Percentiles rank a stretch among this genome's conserved stretches.
phyloP scores from a whole-genome alignment of 2,888 invertebrate genomes.

The Orchesellides sinensis region DNA sequence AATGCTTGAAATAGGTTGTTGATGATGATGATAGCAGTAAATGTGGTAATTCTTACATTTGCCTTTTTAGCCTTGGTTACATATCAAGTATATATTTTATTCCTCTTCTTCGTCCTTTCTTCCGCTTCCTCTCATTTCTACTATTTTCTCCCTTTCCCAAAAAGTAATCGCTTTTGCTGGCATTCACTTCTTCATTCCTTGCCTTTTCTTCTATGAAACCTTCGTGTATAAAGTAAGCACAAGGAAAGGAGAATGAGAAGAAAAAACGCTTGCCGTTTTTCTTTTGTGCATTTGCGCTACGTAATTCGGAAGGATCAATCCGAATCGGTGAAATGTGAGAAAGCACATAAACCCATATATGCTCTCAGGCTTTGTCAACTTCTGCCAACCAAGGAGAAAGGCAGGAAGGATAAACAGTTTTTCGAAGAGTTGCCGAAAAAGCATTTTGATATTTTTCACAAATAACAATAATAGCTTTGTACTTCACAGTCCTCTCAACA shows the following conservation, averaged over 20 bases:
- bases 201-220: slow-evolving; percentile 5
- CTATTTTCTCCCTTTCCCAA: neutral
- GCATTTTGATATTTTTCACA: too few species aligned
- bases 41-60: slow-evolving; percentile 27
- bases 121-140: slow-evolving; percentile 19
- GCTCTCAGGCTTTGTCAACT: slow-evolving; percentile 22
- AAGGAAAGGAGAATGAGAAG: slow-evolving; percentile 12
- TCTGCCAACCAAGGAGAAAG: slow-evolving; percentile 2
- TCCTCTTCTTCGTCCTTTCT: slow-evolving; percentile 3
- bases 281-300: slow-evolving; percentile 32
- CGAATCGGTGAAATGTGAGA: slow-evolving; percentile 52
- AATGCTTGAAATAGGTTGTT: slow-evolving; percentile 44
- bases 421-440: slow-evolving; percentile 2
- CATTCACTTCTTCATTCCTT: slow-evolving; percentile 1
- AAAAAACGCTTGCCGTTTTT: neutral
- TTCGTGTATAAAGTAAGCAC: slow-evolving; percentile 10
- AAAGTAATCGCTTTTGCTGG: slow-evolving; percentile 1
- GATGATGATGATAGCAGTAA: slow-evolving; percentile 26
- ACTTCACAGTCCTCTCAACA: too few species aligned
- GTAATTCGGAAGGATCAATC: slow-evolving; percentile 56
- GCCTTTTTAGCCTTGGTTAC: slow-evolving; percentile 19
- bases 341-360: slow-evolving; percentile 20
- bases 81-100: too few species aligned
- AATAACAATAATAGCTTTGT: too few species aligned
- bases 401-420: neutral